A percentile compares a stretch with the other conserved stretches of the same genome.
Conservation (phyloP, 1,140 invertebrate genomes). For the Asbolus verrucosus region DNA sequence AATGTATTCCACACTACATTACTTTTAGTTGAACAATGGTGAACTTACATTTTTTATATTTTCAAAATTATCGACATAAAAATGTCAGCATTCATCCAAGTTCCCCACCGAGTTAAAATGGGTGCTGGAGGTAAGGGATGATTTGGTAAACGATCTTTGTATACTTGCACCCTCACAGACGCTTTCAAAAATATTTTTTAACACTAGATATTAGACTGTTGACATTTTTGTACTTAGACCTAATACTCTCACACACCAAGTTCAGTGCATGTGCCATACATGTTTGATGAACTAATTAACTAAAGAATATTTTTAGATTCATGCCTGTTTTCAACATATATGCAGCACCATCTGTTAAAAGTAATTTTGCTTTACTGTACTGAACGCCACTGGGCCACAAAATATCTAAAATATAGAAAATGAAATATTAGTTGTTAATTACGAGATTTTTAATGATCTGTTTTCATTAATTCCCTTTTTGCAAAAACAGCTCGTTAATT, state of each 20-base stretch:
- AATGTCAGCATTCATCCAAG: not conserved
- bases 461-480: too few relatives aligned
- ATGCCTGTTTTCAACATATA: slow-evolving; percentile 45
- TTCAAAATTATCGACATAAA: slow-evolving; percentile 15
- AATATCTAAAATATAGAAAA: too few relatives aligned
- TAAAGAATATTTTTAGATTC: slow-evolving; percentile 49
- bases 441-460: too few relatives aligned
- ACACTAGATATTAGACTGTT: slow-evolving; percentile 46
- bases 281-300: slow-evolving; percentile 40
- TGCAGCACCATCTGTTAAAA: too few relatives aligned
- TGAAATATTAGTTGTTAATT: too few relatives aligned
- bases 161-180: slow-evolving; percentile 20
- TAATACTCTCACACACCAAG: slow-evolving; percentile 40
- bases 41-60: slow-evolving; percentile 8
- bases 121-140: slow-evolving; percentile 16
- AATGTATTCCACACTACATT: too few relatives aligned
- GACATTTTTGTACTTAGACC: slow-evolving; percentile 37
- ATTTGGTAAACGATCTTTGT: slow-evolving; percentile 28
- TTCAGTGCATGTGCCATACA: slow-evolving; percentile 48
- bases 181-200: slow-evolving; percentile 44
- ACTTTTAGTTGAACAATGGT: too few relatives aligned
- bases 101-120: slow-evolving; percentile 25
- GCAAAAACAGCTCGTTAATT: too few relatives aligned
- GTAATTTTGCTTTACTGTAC: too few relatives aligned
- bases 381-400: too few relatives aligned